phyloP scores from a whole-genome alignment of 2,113 vertebrate genomes.

The Rhadina sibilatrix region DNA sequence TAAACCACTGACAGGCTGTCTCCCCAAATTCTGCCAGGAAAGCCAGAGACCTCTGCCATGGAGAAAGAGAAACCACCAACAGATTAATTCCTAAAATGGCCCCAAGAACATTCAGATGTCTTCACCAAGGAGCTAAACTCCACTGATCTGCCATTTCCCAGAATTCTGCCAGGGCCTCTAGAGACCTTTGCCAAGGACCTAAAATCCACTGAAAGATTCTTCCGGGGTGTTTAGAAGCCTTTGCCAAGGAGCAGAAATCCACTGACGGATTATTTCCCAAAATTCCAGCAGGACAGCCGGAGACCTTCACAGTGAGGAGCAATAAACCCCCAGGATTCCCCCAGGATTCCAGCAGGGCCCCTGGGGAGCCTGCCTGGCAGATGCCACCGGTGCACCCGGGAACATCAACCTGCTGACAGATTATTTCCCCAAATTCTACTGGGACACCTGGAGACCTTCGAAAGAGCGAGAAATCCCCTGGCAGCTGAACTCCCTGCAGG shows the following conservation, averaged over 20 bases:
- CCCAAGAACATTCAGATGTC: background rate
- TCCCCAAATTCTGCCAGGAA: background rate
- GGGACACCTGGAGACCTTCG: background rate
- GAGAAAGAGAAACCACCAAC: background rate
- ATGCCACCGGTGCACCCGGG: background rate
- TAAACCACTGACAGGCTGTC: background rate
- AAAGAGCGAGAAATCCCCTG: rapidly evolving
- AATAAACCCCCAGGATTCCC: rapidly evolving
- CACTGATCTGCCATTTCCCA: background rate
- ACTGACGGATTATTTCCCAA: background rate
- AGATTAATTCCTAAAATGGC: background rate
- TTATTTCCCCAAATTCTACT: background rate
- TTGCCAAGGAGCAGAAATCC: background rate
- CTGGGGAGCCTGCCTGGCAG: background rate
- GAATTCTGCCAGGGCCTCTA: background rate
- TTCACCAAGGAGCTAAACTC: background rate
- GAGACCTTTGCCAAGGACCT: background rate
- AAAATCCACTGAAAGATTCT: background rate
- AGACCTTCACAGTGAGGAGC: background rate
- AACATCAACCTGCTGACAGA: background rate
- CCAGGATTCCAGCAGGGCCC: too few species aligned
- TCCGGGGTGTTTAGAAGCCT: background rate
- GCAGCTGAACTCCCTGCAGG: rapidly evolving
- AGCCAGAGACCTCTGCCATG: background rate
- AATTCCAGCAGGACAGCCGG: background rate